Evolutionary conservation across 2,113 vertebrate genomes (phyloP), one percentile per base, ranked within the genome.

Genomic region (Datnioides undecimradiatus): DNA sequence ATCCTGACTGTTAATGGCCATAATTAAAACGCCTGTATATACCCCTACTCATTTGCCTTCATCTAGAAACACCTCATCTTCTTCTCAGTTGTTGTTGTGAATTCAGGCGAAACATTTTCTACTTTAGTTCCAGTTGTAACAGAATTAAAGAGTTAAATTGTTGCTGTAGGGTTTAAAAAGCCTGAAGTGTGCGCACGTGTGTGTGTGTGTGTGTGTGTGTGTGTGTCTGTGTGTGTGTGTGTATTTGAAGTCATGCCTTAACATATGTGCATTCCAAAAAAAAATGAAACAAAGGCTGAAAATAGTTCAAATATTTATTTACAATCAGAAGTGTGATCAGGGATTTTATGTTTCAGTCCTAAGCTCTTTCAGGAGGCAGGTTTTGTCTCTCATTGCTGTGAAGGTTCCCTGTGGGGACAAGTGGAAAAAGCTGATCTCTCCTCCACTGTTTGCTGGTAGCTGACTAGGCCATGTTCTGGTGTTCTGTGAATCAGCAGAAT

Each of bases 401-500:
- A 87, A 80, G 54, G 73, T 52, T 85, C 17, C 66, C 51, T 1
- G 23, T 38, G 49, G 72, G 79, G 16, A 19, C 43, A 46, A 27
- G n/a, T 63, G 27, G n/a, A 83, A 82, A 69, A 77, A 75, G 81
- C 80, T 83, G 73, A 82, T 86, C 51, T 82, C 48, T 81, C 36
- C 54, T 77, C 48, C 70, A 71, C 80, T 48, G 36, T 65, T 66
- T 41, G 46, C 70, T 27, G 33, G 46, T 31, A 67, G 84, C 85
- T 90, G 80, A 90, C 84, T 73, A 23, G 51, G 82, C 67, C 60
- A 27, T 80, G 73, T 84, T 80, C 78, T 79, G 73, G 11, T 75
- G 81, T 79, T 67, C 0, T 67, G 27, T 66, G 79, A 82, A 69
- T 91, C 87, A 90, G 90, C 88, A 90, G 76, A 90, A 91, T 83